Percentiles rank a stretch among this genome's conserved stretches.
Conservation (phyloP, 2,797 vertebrate genomes). For the Tenualosa thibaudeaui region DNA sequence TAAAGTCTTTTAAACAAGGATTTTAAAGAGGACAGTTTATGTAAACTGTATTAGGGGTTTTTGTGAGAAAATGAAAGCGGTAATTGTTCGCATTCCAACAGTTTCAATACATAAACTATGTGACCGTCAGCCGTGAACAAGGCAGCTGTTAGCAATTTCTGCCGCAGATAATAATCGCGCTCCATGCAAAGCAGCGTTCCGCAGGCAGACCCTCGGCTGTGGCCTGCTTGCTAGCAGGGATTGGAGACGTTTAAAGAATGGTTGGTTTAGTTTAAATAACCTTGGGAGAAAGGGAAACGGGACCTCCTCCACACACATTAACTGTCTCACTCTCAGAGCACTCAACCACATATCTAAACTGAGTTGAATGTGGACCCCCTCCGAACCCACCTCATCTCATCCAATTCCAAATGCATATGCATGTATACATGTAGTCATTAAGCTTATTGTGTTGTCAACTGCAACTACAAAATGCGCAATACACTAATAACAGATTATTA, state of each 20-base stretch:
- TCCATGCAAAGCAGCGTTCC: constrained; percentile 83
- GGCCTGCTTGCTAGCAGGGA: constrained; percentile 64
- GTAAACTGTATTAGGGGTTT: constrained; percentile 71
- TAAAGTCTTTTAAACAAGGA: constrained; percentile 65
- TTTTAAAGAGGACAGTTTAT: constrained; percentile 75
- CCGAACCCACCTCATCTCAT: too few relatives aligned
- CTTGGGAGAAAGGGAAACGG: constrained; percentile 69
- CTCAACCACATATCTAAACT: constrained; percentile 43
- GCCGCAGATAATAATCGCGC: constrained; percentile 86
- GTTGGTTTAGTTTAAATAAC: constrained; percentile 79
- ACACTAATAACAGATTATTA: background rate
- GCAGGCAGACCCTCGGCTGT: constrained; percentile 71
- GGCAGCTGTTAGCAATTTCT: constrained; percentile 92
- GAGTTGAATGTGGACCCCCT: background rate
- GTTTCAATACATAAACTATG: constrained; percentile 89
- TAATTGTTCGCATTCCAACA: constrained; percentile 91
- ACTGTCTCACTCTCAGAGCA: constrained; percentile 55
- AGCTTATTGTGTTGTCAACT: background rate
- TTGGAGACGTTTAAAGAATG: constrained; percentile 70
- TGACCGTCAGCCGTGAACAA: constrained; percentile 79
- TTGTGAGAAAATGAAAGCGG: constrained; percentile 85
- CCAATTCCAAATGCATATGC: background rate
- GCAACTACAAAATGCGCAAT: background rate
- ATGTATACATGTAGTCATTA: background rate
- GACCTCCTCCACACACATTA: constrained; percentile 65